These are phyloP conservation scores for Taeniopygia guttata DNA, from an alignment of 2,797 vertebrate genomes.

Conservation along the genomic window DNA sequence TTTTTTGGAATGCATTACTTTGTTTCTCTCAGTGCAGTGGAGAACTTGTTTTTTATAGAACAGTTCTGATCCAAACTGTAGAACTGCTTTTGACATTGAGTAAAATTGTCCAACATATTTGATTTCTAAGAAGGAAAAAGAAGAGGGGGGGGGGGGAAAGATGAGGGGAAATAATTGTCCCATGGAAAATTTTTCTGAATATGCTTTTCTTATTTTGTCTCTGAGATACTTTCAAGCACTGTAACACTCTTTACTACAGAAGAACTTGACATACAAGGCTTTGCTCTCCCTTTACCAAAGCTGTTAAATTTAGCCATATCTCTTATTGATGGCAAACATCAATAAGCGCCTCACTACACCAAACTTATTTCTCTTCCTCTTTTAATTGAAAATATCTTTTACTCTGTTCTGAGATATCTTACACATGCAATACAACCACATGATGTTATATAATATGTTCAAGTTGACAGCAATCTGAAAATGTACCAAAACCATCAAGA, in stretches of 20 bases:
- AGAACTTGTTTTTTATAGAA: background rate
- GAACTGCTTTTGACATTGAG: background rate
- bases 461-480: slow-evolving; percentile 18
- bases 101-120: background rate
- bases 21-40: background rate
- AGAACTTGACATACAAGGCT: background rate
- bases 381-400: background rate
- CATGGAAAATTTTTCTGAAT: background rate
- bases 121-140: background rate
- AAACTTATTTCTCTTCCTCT: background rate
- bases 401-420: background rate
- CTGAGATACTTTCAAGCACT: background rate
- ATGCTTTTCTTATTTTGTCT: background rate
- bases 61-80: background rate
- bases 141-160: rapidly evolving
- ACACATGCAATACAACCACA: background rate
- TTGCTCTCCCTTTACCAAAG: background rate
- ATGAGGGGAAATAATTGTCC: background rate
- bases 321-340: background rate
- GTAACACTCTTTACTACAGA: background rate
- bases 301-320: background rate
- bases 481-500: background rate
- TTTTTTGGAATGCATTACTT: background rate
- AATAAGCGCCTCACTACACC: background rate
- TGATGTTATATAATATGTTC: background rate